Evolutionary conservation across 2,888 invertebrate species (phyloP), one percentile per base, ranked within the genome.

Genomic region (Teleiodes luculella): DNA sequence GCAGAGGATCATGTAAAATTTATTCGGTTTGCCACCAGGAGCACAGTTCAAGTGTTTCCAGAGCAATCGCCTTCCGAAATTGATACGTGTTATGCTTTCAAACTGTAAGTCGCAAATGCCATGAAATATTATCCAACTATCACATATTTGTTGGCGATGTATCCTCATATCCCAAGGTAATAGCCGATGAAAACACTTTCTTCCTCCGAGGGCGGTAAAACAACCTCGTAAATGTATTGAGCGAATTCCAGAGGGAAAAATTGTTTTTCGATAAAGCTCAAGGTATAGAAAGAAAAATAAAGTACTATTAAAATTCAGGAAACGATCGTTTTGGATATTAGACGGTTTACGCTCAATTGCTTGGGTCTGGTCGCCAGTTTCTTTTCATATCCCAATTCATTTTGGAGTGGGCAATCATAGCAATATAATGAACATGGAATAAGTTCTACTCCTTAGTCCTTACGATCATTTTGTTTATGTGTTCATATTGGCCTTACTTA

Each of bases 101-200:
- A 43, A 45, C 13, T 30, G 43, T 37, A 37, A 46, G 55, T 48
- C 52, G 52, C 57, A 58, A 52, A 59, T 50, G 60, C 59, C 54
- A 56, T 62, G 58, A 64, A 64, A 35, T 48, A 35, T 48, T n/a
- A 48, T 64, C 61, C 61, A 57, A 50, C 66, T 67, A 66, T 64
- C 60, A 65, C 64, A 68, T 62, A 72, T 74, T 72, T 58, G 53
- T 56, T 62, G 72, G 69, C 73, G 64, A 68, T 70, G 72, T 67
- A 57, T 55, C 62, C 57, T 46, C 56, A 8, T 13, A 46, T 46
- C 28, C 13, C 16, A 16, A 18, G 65, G 64, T 70, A 71, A 70
- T 64, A 66, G 64, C 60, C 60, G 47, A 60, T 59, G 65, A 65
- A 69, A 68, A 67, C 59, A 61, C 62, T 53, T 58, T 53, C 55